Conservation (phyloP, 2,113 vertebrate species). For the Apodemus sylvaticus region DNA sequence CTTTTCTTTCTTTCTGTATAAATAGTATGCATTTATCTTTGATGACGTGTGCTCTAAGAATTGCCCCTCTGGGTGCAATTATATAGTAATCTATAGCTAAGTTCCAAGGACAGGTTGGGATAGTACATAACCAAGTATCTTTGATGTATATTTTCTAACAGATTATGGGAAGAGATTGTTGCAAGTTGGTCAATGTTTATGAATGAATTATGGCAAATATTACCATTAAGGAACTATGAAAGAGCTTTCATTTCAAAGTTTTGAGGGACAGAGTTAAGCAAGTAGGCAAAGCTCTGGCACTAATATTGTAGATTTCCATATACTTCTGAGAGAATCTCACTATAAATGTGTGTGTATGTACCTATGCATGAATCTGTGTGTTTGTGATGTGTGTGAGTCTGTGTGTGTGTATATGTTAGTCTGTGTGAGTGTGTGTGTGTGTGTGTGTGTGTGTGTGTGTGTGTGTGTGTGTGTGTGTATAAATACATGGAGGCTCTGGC, state of each 20-base stretch:
- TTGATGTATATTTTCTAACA: background rate
- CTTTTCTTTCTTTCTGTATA: background rate
- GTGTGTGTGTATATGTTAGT: rapidly evolving
- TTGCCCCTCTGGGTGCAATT: background rate
- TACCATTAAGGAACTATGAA: background rate
- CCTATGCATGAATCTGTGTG: background rate
- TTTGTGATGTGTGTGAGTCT: background rate
- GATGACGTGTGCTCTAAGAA: background rate
- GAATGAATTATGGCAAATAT: background rate
- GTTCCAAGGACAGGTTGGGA: background rate
- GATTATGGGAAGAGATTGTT: background rate
- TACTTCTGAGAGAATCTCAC: background rate
- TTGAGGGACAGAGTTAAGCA: background rate
- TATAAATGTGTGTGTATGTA: background rate
- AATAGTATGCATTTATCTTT: background rate
- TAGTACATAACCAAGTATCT: background rate
- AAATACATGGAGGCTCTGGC: background rate
- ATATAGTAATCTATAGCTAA: background rate
- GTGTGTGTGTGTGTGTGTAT: background rate
- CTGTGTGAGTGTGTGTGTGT: too few relatives aligned
- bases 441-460: background rate
- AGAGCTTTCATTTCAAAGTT: background rate
- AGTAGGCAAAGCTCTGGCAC: background rate
- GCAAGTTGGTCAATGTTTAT: background rate
- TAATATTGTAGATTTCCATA: background rate